Evolutionary conservation across 1,140 invertebrate genomes (phyloP).

Genomic region (Oscheius sp.): DNA sequence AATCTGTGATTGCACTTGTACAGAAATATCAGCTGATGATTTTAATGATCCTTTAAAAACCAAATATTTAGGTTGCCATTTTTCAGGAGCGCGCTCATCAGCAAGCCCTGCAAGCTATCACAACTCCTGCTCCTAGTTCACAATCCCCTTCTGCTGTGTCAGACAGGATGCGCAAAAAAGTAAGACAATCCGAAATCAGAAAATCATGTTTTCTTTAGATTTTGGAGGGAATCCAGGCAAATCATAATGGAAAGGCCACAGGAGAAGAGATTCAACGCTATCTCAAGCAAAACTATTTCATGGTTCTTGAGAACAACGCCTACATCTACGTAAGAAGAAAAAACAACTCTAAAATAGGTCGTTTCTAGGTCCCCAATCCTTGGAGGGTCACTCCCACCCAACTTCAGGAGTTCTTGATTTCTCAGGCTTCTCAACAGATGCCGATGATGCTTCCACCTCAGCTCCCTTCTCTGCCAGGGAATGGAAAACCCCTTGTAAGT

Average conservation of each 20-base stretch:
- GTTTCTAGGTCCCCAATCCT: not conserved
- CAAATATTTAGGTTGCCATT: too few species aligned
- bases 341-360: too few species aligned
- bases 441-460: not conserved
- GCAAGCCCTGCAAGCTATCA: too few species aligned
- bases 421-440: not conserved
- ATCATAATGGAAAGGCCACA: not conserved
- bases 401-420: not conserved
- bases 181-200: too few species aligned
- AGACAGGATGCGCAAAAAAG: too few species aligned
- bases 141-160: too few species aligned
- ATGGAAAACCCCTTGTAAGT: too few species aligned
- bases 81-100: too few species aligned
- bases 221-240: not conserved
- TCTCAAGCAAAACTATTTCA: not conserved
- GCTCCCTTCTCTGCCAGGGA: not conserved
- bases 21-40: too few species aligned
- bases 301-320: not conserved
- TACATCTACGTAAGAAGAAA: not conserved
- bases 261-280: not conserved
- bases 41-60: too few species aligned
- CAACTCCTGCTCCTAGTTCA: too few species aligned
- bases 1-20: too few species aligned
- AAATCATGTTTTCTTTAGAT: not conserved
- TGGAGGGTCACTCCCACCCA: not conserved